Evolutionary conservation across 2,888 invertebrate species (phyloP).

Genomic region (Cryptosula pallasiana): DNA sequence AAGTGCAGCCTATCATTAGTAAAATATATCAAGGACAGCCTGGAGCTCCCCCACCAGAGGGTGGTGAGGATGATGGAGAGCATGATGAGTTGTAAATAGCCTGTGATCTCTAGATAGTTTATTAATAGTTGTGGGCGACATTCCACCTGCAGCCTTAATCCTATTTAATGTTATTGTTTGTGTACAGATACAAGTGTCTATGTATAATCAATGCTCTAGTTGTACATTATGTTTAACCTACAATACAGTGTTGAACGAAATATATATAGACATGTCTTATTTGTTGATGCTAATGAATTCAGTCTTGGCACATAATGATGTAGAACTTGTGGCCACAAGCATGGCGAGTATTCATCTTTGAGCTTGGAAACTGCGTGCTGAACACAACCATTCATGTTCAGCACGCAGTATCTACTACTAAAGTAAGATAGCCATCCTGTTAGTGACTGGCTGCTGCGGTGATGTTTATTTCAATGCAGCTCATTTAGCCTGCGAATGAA

Average conservation of each 20-base stretch:
- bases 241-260: not conserved
- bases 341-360: no score
- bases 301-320: no score
- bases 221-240: not conserved
- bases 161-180: not conserved
- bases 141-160: not conserved
- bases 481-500: no score
- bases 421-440: no score
- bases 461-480: no score
- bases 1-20: constrained; percentile 88
- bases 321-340: no score
- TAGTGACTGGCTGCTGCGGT: no score
- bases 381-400: no score
- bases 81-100: constrained; percentile 60
- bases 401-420: no score
- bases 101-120: not conserved
- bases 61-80: constrained; percentile 53
- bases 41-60: constrained; percentile 60
- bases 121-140: not conserved
- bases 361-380: no score
- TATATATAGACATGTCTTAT: no score
- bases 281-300: no score
- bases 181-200: not conserved
- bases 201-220: not conserved
- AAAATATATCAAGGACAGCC: constrained; percentile 80